Evolutionary conservation across 2,113 vertebrate genomes (phyloP), one percentile per base, ranked within the genome.

Genomic region (Brienomyrus longianalis): DNA sequence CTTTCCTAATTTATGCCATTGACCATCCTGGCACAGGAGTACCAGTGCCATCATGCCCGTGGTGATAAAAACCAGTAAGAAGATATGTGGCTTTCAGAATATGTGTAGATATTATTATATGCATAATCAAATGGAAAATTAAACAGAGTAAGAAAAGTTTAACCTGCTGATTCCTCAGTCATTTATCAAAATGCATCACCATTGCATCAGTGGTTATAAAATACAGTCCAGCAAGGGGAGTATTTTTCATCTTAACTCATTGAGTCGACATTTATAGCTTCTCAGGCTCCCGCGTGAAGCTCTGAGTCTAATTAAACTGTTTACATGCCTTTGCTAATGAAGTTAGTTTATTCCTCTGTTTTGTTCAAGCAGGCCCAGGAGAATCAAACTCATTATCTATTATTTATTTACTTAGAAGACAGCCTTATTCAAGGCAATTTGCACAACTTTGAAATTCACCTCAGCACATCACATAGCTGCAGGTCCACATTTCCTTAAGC

Each of bases 301-400:
- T 19, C 52, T 62, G 85, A 27, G 50, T 54, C 48, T 87, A 87
- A 54, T 88, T 88, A 88, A 59, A 62, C 52, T 88, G 86, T 88
- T 88, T 88, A 66, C 87, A 88, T 43, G 87, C 56, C 56, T 62
- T 35, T 88, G 87, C 35, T 88, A 88, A 88, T 88, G 52, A 88
- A 88, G 87, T 88, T 43, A 66, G 56, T 88, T 88, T 88, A 88
- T 88, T 88, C 52, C 39, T 88, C 52, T 88, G 52, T 88, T 86
- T 86, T 62, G 39, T 66, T 88, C 35, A 88, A 88, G 87, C 66
- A 45, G 54, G 50, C 87, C 87, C 87, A 88, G 35, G 52, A 62
- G 87, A 88, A 66, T 88, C 52, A 88, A 62, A 47, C 87, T 88
- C 56, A 88, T 88, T 88, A 62, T 45, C 54, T 88, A 66, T 88